Conservation (phyloP, 2,888 invertebrate species). For the Pseudococcus jackbeardsleyi region DNA sequence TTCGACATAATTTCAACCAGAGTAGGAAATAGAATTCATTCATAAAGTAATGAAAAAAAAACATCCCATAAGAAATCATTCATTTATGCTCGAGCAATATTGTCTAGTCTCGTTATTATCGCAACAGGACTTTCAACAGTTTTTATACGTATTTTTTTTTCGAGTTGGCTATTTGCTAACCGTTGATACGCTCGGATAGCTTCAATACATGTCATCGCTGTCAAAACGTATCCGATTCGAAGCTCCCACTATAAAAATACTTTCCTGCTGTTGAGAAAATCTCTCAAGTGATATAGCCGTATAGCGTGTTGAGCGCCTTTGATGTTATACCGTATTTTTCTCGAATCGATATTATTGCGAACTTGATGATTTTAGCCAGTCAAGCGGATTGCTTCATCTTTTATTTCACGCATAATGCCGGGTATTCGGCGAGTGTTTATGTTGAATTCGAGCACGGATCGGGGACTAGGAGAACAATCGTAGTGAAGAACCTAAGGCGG, state of each 20-base stretch:
- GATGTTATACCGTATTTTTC: not conserved
- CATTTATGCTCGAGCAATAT: conserved; percentile 30
- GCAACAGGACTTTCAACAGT: conserved; percentile 35
- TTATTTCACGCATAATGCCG: conserved; percentile 24
- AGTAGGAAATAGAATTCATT: not conserved
- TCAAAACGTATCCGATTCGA: not conserved
- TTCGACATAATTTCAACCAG: not conserved
- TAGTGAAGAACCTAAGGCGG: too few relatives aligned
- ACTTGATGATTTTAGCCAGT: conserved; percentile 11
- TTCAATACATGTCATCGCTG: conserved; percentile 37
- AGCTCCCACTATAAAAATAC: not conserved
- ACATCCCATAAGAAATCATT: not conserved
- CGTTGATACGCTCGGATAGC: conserved; percentile 14
- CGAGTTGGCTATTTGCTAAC: conserved; percentile 20
- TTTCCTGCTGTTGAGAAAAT: conserved; percentile 3
- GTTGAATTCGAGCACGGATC: too few relatives aligned
- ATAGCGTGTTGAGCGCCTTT: conserved; percentile 22
- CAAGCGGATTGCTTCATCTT: conserved; percentile 15
- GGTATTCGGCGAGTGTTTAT: not conserved
- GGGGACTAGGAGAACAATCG: too few relatives aligned
- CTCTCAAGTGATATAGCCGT: not conserved
- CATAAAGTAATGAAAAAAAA: not conserved
- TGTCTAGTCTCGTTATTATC: conserved; percentile 21
- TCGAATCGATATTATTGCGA: conserved; percentile 16
- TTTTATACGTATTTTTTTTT: conserved; percentile 1